Percentiles rank a stretch among this genome's conserved stretches.
phyloP scores from a whole-genome alignment of 2,888 invertebrate genomes.

The Noctuana brunneofusca region DNA sequence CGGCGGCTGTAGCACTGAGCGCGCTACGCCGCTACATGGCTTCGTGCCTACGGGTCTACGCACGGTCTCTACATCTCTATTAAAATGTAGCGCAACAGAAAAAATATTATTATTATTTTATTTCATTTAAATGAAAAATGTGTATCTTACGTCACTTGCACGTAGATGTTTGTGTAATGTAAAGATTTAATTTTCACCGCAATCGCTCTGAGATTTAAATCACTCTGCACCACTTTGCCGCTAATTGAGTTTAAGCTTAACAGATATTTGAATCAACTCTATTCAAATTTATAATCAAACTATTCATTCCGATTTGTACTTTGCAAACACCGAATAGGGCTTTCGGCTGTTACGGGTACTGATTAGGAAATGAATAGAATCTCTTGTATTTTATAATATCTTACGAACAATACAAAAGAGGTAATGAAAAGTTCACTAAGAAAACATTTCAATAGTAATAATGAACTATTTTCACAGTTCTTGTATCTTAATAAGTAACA shows the following conservation, averaged over 20 bases:
- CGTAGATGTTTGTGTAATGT: not conserved
- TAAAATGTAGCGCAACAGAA: not conserved
- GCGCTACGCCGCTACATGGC: constrained; percentile 43
- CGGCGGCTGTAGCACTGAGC: constrained; percentile 65
- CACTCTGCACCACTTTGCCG: not conserved
- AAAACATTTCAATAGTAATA: constrained; percentile 4
- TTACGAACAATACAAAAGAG: constrained; percentile 5
- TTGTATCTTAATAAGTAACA: too few species aligned
- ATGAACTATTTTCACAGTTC: not conserved
- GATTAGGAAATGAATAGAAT: constrained; percentile 9
- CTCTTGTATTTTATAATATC: not conserved
- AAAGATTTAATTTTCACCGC: not conserved
- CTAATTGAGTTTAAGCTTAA: constrained; percentile 9
- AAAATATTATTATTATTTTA: not conserved
- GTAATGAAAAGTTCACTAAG: constrained; percentile 3
- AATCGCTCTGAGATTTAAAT: not conserved
- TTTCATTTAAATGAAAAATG: not conserved
- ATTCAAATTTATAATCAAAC: constrained; percentile 12
- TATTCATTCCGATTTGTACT: not conserved
- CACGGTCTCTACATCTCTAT: not conserved
- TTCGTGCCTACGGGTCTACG: constrained; percentile 16
- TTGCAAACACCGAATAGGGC: not conserved
- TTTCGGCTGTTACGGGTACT: not conserved
- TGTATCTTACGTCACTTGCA: not conserved
- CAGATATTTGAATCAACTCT: not conserved